These are phyloP conservation scores for Drosophila dunni DNA, from an alignment of 1,140 invertebrate species.

Conservation along the genomic window DNA sequence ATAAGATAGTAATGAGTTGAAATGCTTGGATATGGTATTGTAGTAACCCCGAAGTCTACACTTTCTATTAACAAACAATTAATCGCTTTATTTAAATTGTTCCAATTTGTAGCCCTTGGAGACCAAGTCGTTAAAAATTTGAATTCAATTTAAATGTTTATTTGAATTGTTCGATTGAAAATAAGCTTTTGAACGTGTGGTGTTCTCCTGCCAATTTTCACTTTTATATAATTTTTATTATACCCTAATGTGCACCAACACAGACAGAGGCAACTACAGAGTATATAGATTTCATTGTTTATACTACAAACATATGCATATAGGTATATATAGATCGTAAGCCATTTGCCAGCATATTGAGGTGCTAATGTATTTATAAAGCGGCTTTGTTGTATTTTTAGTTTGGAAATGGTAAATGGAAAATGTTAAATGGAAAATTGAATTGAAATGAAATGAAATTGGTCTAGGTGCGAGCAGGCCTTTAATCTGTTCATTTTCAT, in stretches of 20 bases:
- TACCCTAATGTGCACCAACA: slow-evolving; percentile 20
- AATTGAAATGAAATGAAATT: slow-evolving; percentile 24
- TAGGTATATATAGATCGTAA: slow-evolving; percentile 33
- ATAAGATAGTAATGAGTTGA: background rate
- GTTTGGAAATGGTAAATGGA: slow-evolving; percentile 37
- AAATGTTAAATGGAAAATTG: slow-evolving; percentile 27
- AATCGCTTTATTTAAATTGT: slow-evolving; percentile 1
- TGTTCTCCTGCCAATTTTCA: slow-evolving; percentile 34
- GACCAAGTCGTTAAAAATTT: slow-evolving; percentile 38
- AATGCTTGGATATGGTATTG: background rate
- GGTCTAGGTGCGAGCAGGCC: slow-evolving; percentile 27
- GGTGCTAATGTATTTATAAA: slow-evolving; percentile 83
- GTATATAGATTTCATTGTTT: slow-evolving; percentile 12
- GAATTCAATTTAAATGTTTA: slow-evolving; percentile 55
- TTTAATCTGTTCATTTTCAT: slow-evolving; percentile 82
- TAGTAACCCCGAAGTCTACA: no score
- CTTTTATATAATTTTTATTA: slow-evolving; percentile 40
- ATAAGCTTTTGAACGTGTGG: slow-evolving; percentile 11
- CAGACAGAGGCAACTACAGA: background rate
- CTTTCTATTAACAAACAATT: no score
- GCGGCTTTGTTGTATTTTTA: slow-evolving; percentile 76
- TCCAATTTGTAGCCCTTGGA: background rate
- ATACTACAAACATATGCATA: slow-evolving; percentile 4
- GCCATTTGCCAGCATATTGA: slow-evolving; percentile 65
- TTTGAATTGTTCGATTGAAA: slow-evolving; percentile 47